Conservation (phyloP, 92 coral and sea anemone genomes). For the Porites cylindrica region DNA sequence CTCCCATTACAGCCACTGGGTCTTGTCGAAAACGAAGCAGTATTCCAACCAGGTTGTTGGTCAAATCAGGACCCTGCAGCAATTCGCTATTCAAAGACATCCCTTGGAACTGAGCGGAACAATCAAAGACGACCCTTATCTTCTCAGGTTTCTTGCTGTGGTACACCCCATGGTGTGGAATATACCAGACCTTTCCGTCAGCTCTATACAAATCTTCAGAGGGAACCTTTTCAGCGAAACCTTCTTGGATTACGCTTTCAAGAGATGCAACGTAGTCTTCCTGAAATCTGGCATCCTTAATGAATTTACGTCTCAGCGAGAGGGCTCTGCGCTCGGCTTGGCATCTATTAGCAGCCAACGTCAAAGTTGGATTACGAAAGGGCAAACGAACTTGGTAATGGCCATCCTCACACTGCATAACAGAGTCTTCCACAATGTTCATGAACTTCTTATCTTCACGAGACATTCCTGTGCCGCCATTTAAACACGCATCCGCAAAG, state of each 20-base stretch:
- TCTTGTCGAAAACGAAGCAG: slow-evolving; percentile 58
- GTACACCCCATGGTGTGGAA: slow-evolving; percentile 64
- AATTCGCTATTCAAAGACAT: slow-evolving; percentile 18
- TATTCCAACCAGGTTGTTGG: slow-evolving; percentile 63
- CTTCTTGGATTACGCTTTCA: slow-evolving; percentile 46
- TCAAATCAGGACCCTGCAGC: slow-evolving; percentile 65
- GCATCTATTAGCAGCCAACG: slow-evolving; percentile 37
- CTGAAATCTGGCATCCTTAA: slow-evolving; percentile 15
- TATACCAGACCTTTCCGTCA: slow-evolving; percentile 61
- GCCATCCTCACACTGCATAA: slow-evolving; percentile 40
- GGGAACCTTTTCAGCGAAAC: slow-evolving; percentile 57
- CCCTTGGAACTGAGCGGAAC: too few species aligned
- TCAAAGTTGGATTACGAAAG: slow-evolving; percentile 30
- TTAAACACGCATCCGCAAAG: slow-evolving; percentile 37
- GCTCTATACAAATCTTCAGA: slow-evolving; percentile 15
- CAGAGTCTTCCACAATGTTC: slow-evolving; percentile 42
- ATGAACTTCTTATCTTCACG: slow-evolving; percentile 47
- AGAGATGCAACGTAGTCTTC: slow-evolving; percentile 53
- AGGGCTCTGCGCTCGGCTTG: slow-evolving; percentile 59
- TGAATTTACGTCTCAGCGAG: slow-evolving; percentile 35
- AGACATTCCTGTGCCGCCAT: slow-evolving; percentile 10
- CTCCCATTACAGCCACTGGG: slow-evolving; percentile 54
- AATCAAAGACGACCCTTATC: slow-evolving; percentile 25
- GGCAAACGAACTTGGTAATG: slow-evolving; percentile 61
- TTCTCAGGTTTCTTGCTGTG: slow-evolving; percentile 47